These are phyloP conservation scores for Arenaria interpres DNA, from an alignment of 2,113 vertebrate genomes.

Conservation along the genomic window DNA sequence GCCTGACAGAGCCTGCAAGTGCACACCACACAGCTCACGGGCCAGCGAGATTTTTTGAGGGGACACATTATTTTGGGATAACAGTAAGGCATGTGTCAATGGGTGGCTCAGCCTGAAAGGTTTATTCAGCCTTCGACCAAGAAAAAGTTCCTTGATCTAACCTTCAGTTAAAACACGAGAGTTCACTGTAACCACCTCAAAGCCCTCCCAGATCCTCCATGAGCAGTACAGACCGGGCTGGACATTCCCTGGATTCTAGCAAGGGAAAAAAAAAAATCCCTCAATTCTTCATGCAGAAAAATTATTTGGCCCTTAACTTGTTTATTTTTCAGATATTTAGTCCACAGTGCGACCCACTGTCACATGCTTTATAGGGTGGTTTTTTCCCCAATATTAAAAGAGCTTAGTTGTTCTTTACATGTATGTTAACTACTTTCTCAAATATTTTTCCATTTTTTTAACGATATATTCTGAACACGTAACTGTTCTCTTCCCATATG, in stretches of 20 bases:
- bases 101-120: neutral
- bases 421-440: neutral
- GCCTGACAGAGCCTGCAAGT: neutral
- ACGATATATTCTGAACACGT: neutral
- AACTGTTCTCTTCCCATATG: neutral
- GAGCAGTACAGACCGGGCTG: neutral
- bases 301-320: neutral
- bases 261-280: neutral
- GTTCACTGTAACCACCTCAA: conserved; percentile 20
- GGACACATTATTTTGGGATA: neutral
- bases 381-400: neutral
- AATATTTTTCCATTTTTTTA: neutral
- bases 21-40: neutral
- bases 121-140: neutral
- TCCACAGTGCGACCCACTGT: neutral
- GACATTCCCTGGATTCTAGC: conserved; percentile 11
- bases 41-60: neutral
- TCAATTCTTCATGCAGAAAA: neutral
- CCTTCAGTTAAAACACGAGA: neutral
- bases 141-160: neutral
- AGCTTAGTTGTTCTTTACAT: neutral
- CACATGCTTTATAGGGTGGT: neutral
- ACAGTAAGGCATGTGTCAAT: neutral
- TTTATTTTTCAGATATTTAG: conserved; percentile 22
- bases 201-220: neutral